phyloP scores from a whole-genome alignment of 1,140 invertebrate genomes.

The Zaprionus nigranus region DNA sequence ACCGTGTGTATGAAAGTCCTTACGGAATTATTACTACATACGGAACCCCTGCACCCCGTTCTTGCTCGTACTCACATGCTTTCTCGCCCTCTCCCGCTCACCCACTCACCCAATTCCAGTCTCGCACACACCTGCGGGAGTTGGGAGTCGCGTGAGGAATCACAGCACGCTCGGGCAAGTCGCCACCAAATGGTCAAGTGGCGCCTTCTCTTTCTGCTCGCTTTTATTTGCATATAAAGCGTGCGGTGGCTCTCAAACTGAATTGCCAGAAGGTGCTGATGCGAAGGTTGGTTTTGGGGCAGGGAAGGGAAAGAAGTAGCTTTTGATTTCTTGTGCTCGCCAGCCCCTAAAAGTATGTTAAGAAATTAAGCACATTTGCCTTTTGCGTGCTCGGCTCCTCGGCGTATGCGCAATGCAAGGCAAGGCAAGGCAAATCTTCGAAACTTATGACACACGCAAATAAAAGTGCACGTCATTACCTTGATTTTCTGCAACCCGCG shows the following conservation, averaged over 20 bases:
- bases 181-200: conserved; percentile 66
- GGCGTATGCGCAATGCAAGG: conserved; percentile 70
- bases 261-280: background rate
- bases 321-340: conserved; percentile 55
- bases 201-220: conserved; percentile 50
- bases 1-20: conserved; percentile 54
- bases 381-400: conserved; percentile 57
- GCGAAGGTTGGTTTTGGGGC: background rate
- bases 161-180: conserved; percentile 54
- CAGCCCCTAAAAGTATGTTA: conserved; percentile 69
- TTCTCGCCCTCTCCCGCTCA: background rate
- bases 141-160: conserved; percentile 69
- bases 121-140: conserved; percentile 27
- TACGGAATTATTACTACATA: conserved; percentile 74
- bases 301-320: conserved; percentile 1
- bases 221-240: conserved; percentile 78
- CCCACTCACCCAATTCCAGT: conserved; percentile 19
- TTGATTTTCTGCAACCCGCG: conserved; percentile 59
- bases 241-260: conserved; percentile 40
- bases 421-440: conserved; percentile 49
- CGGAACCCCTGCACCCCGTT: conserved; percentile 6
- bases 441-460: conserved; percentile 64
- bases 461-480: conserved; percentile 80
- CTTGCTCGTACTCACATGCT: background rate
- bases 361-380: conserved; percentile 75